Conservation (phyloP, 2,888 invertebrate genomes). For the Xanthia togata region DNA sequence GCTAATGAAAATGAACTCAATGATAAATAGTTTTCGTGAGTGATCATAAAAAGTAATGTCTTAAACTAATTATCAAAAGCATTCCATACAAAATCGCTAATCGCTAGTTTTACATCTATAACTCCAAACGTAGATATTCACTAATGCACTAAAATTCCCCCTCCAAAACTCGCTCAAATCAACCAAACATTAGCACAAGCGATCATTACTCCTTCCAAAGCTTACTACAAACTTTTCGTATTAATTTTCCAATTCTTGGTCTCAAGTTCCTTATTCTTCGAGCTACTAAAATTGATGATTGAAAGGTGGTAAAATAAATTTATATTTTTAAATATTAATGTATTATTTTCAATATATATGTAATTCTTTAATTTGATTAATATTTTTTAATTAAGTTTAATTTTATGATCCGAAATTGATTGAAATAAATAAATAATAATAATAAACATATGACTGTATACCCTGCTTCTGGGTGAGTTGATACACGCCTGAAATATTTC, state of each 20-base stretch:
- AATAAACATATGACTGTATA: not conserved
- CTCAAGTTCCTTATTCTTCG: constrained; percentile 39
- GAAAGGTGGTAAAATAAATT: not conserved
- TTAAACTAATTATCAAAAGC: too few relatives aligned
- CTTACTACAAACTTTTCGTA: constrained; percentile 13
- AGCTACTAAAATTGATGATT: not conserved
- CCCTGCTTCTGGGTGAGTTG: not conserved
- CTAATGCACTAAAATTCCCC: not conserved
- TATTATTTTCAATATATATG: too few relatives aligned
- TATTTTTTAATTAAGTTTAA: too few relatives aligned
- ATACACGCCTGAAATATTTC: not conserved
- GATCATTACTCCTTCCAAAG: constrained; percentile 2
- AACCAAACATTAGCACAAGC: not conserved
- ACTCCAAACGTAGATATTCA: not conserved
- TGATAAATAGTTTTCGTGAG: too few relatives aligned
- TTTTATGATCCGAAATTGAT: too few relatives aligned
- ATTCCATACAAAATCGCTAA: not conserved
- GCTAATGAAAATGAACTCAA: too few relatives aligned
- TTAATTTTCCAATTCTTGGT: constrained; percentile 33
- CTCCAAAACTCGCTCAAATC: not conserved
- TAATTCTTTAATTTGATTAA: too few relatives aligned
- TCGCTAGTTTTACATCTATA: not conserved
- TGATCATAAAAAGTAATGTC: too few relatives aligned
- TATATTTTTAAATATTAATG: too few relatives aligned
- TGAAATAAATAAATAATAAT: too few relatives aligned